phyloP scores from a whole-genome alignment of 2,113 vertebrate species.

The Tretioscincus oriximinensis region DNA sequence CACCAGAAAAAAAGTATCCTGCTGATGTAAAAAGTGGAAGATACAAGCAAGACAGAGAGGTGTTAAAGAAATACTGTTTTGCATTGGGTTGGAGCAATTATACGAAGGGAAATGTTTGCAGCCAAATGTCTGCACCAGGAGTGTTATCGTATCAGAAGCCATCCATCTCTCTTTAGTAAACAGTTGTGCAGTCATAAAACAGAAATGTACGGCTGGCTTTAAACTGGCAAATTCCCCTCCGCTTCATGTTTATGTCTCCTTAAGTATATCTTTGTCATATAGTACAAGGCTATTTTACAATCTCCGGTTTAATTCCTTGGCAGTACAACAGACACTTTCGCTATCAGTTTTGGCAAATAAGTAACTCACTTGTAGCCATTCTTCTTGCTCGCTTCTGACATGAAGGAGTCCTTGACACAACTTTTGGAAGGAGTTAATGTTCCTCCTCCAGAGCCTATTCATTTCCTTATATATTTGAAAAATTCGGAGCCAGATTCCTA shows the following conservation, averaged over 20 bases:
- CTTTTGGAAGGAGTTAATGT: constrained; percentile 47
- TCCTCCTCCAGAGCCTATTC: not conserved
- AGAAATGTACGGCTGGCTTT: constrained; percentile 41
- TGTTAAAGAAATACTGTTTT: constrained; percentile 55
- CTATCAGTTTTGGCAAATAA: constrained; percentile 60
- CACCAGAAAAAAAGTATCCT: not conserved
- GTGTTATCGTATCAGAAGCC: constrained; percentile 38
- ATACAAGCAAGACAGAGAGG: constrained; percentile 33
- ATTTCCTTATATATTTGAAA: constrained; percentile 38
- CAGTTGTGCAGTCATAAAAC: constrained; percentile 52
- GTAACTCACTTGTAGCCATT: constrained; percentile 51
- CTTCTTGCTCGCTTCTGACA: constrained; percentile 37
- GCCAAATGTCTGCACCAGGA: constrained; percentile 21
- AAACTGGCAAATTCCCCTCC: constrained; percentile 52
- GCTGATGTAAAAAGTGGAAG: constrained; percentile 29
- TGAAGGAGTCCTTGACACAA: constrained; percentile 1
- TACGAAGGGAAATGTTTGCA: constrained; percentile 50
- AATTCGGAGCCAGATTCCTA: constrained; percentile 59
- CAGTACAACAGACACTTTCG: constrained; percentile 56
- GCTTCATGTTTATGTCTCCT: constrained; percentile 58
- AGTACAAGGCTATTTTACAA: constrained; percentile 65
- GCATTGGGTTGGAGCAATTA: constrained; percentile 38
- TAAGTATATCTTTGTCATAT: constrained; percentile 57
- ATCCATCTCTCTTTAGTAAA: constrained; percentile 55
- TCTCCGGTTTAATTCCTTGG: constrained; percentile 71